Evolutionary conservation across 2,888 invertebrate genomes (phyloP).

Genomic region (Acronicta aceris): DNA sequence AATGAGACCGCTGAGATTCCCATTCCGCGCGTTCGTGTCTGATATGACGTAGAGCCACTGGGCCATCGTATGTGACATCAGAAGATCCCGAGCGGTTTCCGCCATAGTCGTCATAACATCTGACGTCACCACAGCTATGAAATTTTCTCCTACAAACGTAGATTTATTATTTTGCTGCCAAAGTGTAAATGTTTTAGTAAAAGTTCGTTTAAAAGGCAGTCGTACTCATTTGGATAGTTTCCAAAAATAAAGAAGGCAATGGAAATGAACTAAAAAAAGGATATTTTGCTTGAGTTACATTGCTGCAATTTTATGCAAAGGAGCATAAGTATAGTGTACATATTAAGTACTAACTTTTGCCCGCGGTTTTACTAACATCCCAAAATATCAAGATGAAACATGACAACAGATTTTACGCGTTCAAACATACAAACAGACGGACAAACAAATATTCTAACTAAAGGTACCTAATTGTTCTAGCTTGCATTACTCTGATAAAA

Average conservation of each 20-base stretch:
- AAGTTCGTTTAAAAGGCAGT: slow-evolving; percentile 19
- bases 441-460: too few relatives aligned
- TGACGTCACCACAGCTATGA: slow-evolving; percentile 90
- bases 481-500: too few relatives aligned
- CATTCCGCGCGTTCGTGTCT: slow-evolving; percentile 85
- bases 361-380: too few relatives aligned
- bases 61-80: slow-evolving; percentile 92
- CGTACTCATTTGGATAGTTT: slow-evolving; percentile 24
- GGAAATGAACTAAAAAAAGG: slow-evolving; percentile 6
- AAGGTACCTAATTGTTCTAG: too few relatives aligned
- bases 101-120: slow-evolving; percentile 91
- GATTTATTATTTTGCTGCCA: neutral
- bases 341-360: too few relatives aligned
- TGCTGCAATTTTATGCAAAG: neutral
- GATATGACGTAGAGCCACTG: slow-evolving; percentile 95
- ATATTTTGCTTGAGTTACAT: neutral
- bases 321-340: too few relatives aligned
- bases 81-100: slow-evolving; percentile 91
- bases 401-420: too few relatives aligned
- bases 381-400: too few relatives aligned
- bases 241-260: slow-evolving; percentile 19
- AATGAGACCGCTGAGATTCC: slow-evolving; percentile 88
- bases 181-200: neutral
- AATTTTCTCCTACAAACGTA: slow-evolving; percentile 83
- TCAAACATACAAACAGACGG: too few relatives aligned